Base-by-base conservation (phyloP, 2,888 invertebrate genomes). In the Poecilobothrus nobilitatus region DNA sequence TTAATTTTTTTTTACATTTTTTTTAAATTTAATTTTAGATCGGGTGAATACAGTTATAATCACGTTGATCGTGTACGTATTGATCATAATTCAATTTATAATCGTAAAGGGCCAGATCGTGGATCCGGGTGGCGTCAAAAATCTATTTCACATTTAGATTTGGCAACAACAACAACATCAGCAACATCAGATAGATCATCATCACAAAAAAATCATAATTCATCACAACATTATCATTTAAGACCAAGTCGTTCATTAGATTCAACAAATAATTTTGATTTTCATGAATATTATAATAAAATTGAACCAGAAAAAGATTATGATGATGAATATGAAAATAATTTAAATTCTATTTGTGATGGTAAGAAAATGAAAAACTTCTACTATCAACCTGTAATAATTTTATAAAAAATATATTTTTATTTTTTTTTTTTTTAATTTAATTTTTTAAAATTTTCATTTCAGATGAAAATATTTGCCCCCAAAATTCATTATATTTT, bases 71-170 rank as follows among this genome's bases (percentile, higher is more conserved):
- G 82, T 69, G 82, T 82, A 68, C 81, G 82, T 71, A 72, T 81
- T 71, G 75, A 75, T 69, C 78, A 79, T 72, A 77, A 74, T 72
- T 74, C 76, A 71, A 72, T 76, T 71, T 75, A 76, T 74, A 69
- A 74, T 69, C 73, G 76, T 34, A 76, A 76, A 65, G 77, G 78
- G 65, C 76, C 75, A 69, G 73, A 75, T 68, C 77, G 80, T 33
- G 79, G 79, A 71, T 80, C 80, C 75, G 82, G 83, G 74, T 83
- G 79, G 83, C 80, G 80, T 72, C 82, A 80, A 74, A 81, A 78
- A 75, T 82, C 79, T 75, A 75, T 81, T 66, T 80, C 83, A 76
- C 84, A 85, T 82, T 83, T 84, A 80, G 84, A 84, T 83, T 83
- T 84, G 79, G 84, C 83, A 81, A 81, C 83, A 74, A 79, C 78